phyloP scores from a whole-genome alignment of 2,113 vertebrate genomes.

The Ramphastos sulfuratus region DNA sequence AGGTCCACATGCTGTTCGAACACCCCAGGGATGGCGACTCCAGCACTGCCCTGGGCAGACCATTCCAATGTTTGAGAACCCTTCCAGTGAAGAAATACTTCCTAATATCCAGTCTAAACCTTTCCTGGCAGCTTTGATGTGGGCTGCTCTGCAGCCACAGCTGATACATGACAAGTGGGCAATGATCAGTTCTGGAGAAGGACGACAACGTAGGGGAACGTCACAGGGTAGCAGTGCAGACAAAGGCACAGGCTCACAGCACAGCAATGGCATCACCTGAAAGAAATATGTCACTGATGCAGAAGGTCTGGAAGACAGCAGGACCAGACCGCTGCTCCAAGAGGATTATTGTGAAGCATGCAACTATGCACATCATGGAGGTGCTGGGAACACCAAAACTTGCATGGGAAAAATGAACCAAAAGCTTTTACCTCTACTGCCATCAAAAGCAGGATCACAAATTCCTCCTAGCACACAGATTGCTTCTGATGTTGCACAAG shows the following conservation, averaged over 20 bases:
- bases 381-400: rapidly evolving
- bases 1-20: too few species aligned
- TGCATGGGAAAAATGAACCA: neutral
- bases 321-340: neutral
- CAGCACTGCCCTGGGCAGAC: too few species aligned
- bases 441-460: neutral
- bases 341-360: rapidly evolving
- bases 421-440: neutral
- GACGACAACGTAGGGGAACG: neutral
- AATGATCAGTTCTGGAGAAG: neutral
- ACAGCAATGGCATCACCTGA: neutral
- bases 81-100: too few species aligned
- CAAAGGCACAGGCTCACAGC: neutral
- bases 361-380: rapidly evolving
- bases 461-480: neutral
- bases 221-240: rapidly evolving
- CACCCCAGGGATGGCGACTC: too few species aligned
- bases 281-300: rapidly evolving
- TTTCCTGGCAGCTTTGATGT: rapidly evolving
- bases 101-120: too few species aligned
- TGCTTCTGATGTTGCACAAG: neutral
- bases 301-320: neutral
- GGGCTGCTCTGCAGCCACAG: rapidly evolving
- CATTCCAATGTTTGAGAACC: too few species aligned
- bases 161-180: rapidly evolving